A percentile compares a stretch with the other conserved stretches of the same genome.
Conservation (phyloP, 2,888 invertebrate genomes). For the Chirona hameri region DNA sequence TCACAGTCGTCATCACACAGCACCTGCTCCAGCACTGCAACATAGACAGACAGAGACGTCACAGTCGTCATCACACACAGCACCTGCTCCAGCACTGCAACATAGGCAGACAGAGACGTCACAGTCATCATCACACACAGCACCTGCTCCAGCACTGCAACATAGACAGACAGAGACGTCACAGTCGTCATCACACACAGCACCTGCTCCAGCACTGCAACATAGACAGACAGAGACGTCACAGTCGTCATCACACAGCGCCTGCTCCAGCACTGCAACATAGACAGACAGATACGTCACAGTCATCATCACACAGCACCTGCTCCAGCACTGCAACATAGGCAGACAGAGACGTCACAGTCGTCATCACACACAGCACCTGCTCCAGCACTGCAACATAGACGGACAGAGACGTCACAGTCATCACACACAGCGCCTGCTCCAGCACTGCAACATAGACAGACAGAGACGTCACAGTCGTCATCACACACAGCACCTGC, state of each 20-base stretch:
- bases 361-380: neutral
- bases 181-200: no score
- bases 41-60: conserved; percentile 13
- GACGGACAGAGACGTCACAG: neutral
- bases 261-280: no score
- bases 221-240: no score
- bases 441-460: neutral
- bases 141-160: conserved; percentile 25
- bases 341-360: neutral
- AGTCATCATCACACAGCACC: no score
- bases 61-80: neutral
- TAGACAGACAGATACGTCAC: conserved; percentile 25
- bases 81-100: conserved; percentile 3
- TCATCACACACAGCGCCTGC: neutral
- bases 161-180: no score
- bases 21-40: no score
- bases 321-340: neutral
- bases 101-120: neutral
- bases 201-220: no score
- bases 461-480: conserved; percentile 31
- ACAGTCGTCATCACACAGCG: no score
- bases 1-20: no score
- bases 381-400: conserved; percentile 10
- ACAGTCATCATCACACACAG: neutral
- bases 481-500: conserved; percentile 45